Evolutionary conservation across 30 jellyfish, hydroid and myxozoan genomes (phyloP).

Genomic region (Hydractinia echinata): DNA sequence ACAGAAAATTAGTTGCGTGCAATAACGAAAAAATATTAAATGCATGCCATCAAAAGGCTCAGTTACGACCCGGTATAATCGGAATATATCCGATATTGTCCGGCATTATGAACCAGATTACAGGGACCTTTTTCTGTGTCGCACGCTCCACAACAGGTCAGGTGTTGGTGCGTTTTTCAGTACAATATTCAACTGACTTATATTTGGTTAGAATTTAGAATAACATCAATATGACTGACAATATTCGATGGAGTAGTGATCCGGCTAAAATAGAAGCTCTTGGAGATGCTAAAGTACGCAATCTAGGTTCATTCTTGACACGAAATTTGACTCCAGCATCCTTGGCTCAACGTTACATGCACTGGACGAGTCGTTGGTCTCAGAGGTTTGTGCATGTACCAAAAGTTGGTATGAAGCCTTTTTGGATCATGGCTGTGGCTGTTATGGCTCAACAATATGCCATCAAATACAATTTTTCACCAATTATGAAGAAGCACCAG

Average conservation of each 20-base stretch:
- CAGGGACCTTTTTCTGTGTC: too few relatives aligned
- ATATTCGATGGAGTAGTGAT: slow-evolving; percentile 38
- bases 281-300: slow-evolving; percentile 29
- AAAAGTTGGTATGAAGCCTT: slow-evolving; percentile 38
- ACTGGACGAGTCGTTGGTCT: slow-evolving; percentile 32
- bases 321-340: slow-evolving; percentile 36
- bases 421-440: slow-evolving; percentile 35
- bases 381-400: slow-evolving; percentile 21
- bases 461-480: slow-evolving; percentile 28
- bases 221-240: not conserved
- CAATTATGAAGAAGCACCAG: slow-evolving; percentile 25
- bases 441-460: slow-evolving; percentile 32
- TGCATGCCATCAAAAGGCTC: too few relatives aligned
- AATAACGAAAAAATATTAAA: too few relatives aligned
- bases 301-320: slow-evolving; percentile 15
- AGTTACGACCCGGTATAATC: too few relatives aligned
- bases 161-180: too few relatives aligned
- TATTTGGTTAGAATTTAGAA: too few relatives aligned
- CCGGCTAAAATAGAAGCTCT: slow-evolving; percentile 32
- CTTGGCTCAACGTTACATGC: slow-evolving; percentile 24
- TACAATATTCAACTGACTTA: too few relatives aligned
- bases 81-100: too few relatives aligned
- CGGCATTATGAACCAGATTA: too few relatives aligned
- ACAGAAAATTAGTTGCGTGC: too few relatives aligned
- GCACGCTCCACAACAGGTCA: too few relatives aligned